Conservation (phyloP, 2,113 vertebrate genomes). For the Saimiri boliviensis region DNA sequence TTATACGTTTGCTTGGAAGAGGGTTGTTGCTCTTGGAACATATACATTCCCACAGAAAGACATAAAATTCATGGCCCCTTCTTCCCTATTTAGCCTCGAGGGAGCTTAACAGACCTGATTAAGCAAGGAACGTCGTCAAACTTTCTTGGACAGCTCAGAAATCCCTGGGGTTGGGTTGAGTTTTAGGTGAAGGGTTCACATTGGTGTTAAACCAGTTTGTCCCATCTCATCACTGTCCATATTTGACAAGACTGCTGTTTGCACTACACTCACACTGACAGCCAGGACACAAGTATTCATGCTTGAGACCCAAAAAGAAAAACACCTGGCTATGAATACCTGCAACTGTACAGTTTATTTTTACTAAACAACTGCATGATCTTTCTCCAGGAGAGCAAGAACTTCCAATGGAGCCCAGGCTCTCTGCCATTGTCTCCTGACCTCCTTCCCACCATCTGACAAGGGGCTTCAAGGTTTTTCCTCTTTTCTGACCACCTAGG, state of each 20-base stretch:
- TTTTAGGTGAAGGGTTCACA: slow-evolving; percentile 75
- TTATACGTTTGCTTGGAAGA: slow-evolving; percentile 10
- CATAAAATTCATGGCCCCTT: not conserved
- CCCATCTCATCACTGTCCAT: slow-evolving; percentile 38
- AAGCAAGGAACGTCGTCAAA: slow-evolving; percentile 61
- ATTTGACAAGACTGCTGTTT: slow-evolving; percentile 51
- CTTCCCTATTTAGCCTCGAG: slow-evolving; percentile 57
- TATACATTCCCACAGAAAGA: slow-evolving; percentile 53
- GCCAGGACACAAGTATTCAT: not conserved
- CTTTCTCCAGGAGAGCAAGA: not conserved
- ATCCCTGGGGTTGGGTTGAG: slow-evolving; percentile 74
- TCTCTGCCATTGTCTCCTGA: not conserved
- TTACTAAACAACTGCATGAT: not conserved
- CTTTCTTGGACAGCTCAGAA: slow-evolving; percentile 72
- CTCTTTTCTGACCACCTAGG: not conserved
- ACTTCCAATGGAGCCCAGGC: not conserved
- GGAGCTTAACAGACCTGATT: slow-evolving; percentile 67
- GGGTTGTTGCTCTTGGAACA: slow-evolving; percentile 16
- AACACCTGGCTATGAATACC: slow-evolving; percentile 44
- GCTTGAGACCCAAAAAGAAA: slow-evolving; percentile 22
- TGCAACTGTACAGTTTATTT: not conserved
- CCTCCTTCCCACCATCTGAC: not conserved
- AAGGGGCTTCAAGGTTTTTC: not conserved
- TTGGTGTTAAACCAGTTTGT: slow-evolving; percentile 49
- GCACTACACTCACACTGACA: slow-evolving; percentile 13